Evolutionary conservation across 2,113 vertebrate species (phyloP).

Genomic region (Todiramphus chloris): DNA sequence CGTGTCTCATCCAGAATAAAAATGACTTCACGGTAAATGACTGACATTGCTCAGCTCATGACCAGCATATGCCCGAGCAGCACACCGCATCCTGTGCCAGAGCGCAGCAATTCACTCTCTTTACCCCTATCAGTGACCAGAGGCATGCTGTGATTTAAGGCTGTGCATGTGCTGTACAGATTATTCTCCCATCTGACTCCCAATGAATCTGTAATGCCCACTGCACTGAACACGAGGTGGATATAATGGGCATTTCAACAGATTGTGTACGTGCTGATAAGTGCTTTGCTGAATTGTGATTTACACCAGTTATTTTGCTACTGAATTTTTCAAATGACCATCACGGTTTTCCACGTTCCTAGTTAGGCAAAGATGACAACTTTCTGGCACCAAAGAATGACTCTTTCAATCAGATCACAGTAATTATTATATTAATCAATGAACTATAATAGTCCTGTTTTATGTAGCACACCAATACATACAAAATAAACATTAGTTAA

Average conservation of each 20-base stretch:
- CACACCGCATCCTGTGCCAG: background rate
- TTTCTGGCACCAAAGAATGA: background rate
- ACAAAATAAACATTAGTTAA: background rate
- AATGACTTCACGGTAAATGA: rapidly evolving
- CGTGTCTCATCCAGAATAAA: background rate
- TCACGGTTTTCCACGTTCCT: background rate
- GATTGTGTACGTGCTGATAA: background rate
- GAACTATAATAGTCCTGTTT: background rate
- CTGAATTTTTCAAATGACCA: background rate
- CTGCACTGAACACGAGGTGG: background rate
- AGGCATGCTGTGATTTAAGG: background rate
- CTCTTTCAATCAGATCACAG: background rate
- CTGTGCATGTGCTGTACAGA: too few relatives aligned
- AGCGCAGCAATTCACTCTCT: rapidly evolving
- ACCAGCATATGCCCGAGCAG: background rate
- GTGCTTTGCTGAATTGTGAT: background rate
- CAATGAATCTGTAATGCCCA: background rate
- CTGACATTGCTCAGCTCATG: rapidly evolving
- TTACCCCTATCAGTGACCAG: background rate
- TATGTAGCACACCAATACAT: background rate
- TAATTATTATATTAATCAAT: background rate
- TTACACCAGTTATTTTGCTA: background rate
- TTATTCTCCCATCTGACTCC: background rate
- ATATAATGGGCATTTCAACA: background rate
- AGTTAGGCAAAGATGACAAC: background rate